These are phyloP conservation scores for Rana temporaria DNA, from an alignment of 2,113 vertebrate species.

Conservation along the genomic window DNA sequence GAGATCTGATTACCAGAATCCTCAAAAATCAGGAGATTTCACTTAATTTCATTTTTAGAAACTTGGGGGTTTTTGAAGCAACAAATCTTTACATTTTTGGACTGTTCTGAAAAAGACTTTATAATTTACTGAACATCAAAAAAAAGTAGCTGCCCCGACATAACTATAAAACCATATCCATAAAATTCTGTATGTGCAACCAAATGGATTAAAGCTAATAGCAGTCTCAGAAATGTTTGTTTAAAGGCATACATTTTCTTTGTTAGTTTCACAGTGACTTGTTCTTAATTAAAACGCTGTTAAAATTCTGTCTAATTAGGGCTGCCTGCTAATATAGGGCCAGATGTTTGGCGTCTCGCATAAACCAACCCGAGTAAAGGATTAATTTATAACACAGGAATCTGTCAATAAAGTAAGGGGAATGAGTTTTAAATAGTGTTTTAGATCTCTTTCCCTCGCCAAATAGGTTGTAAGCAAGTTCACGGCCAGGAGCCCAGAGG, in stretches of 20 bases:
- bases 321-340: constrained; percentile 67
- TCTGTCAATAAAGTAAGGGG: constrained; percentile 61
- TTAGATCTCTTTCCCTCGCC: constrained; percentile 53
- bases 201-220: not conserved
- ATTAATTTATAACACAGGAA: constrained; percentile 60
- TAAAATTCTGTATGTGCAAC: not conserved
- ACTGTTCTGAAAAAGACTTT: too few relatives aligned
- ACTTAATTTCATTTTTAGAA: too few relatives aligned
- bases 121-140: too few relatives aligned
- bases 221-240: constrained; percentile 48
- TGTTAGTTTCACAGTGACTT: constrained; percentile 59
- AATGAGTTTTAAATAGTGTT: constrained; percentile 57
- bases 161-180: too few relatives aligned
- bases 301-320: constrained; percentile 65
- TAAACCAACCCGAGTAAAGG: constrained; percentile 61
- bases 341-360: constrained; percentile 67
- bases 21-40: too few relatives aligned
- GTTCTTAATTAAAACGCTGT: constrained; percentile 67
- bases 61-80: too few relatives aligned
- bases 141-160: too few relatives aligned
- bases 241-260: constrained; percentile 57
- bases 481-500: constrained; percentile 43
- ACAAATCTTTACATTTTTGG: too few relatives aligned
- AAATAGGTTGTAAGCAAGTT: constrained; percentile 54
- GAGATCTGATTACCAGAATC: too few relatives aligned